These are phyloP conservation scores for Sebastes fasciatus DNA, from an alignment of 2,113 vertebrate species.

Conservation along the genomic window DNA sequence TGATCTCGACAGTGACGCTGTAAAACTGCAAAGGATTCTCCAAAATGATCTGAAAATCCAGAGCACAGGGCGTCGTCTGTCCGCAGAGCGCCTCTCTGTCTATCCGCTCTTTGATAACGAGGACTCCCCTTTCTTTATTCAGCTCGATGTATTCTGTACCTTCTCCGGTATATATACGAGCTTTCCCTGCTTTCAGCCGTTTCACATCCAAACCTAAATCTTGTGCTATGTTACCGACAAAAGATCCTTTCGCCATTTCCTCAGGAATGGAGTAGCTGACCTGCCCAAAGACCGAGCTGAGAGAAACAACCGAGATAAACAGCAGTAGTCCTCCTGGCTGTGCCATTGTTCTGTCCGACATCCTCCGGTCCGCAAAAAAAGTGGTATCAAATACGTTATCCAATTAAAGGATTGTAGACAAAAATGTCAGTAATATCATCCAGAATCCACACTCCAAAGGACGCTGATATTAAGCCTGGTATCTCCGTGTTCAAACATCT, in stretches of 20 bases:
- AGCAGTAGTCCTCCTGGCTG: constrained; percentile 49
- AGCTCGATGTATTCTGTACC: constrained; percentile 77
- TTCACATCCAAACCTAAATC: constrained; percentile 80
- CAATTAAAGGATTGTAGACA: background rate
- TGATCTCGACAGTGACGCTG: constrained; percentile 64
- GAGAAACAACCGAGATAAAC: constrained; percentile 31
- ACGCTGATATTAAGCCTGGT: background rate
- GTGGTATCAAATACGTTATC: background rate
- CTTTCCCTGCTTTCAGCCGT: constrained; percentile 67
- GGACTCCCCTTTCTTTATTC: constrained; percentile 71
- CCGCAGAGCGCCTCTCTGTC: constrained; percentile 73
- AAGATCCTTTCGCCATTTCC: constrained; percentile 80
- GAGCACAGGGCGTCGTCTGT: constrained; percentile 62
- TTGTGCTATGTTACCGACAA: constrained; percentile 81
- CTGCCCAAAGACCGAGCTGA: constrained; percentile 38
- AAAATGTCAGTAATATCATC: background rate
- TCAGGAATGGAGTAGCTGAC: constrained; percentile 75
- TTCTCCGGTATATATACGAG: constrained; percentile 77
- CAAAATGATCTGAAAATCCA: constrained; percentile 72
- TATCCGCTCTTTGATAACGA: constrained; percentile 68
- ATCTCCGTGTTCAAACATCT: background rate
- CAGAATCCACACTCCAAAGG: background rate
- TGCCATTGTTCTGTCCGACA: constrained; percentile 58
- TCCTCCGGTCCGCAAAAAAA: background rate
- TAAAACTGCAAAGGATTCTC: constrained; percentile 76